phyloP scores from a whole-genome alignment of 2,888 invertebrate species.

The Sinotaia quadrata region DNA sequence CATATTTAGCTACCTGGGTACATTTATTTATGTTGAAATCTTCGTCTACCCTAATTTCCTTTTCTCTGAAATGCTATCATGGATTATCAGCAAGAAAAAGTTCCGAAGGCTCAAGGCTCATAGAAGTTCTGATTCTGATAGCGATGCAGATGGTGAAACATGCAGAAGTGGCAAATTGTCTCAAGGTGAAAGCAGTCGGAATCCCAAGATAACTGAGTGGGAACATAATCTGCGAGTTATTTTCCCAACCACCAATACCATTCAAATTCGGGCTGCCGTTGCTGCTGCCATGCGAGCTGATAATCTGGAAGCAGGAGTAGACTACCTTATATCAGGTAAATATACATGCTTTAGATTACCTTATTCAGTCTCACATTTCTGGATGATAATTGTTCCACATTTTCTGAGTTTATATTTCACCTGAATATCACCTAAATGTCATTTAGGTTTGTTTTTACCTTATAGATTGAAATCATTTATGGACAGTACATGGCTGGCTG shows the following conservation, averaged over 20 bases:
- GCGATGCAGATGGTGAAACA: not conserved
- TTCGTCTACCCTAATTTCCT: not conserved
- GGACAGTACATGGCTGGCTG: no score
- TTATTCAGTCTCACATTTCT: no score
- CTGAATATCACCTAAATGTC: no score
- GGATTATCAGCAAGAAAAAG: constrained; percentile 4
- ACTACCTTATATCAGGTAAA: constrained; percentile 5
- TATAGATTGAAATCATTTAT: no score
- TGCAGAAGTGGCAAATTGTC: no score
- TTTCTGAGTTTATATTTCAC: no score
- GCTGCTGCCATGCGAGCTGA: constrained; percentile 5
- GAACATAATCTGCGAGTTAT: constrained; percentile 6
- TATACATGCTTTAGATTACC: not conserved
- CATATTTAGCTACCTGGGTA: no score
- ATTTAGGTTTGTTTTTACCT: no score
- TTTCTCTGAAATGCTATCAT: not conserved
- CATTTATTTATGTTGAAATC: no score
- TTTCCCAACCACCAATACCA: constrained; percentile 12
- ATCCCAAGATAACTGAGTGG: not conserved
- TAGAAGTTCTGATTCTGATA: constrained; percentile 16
- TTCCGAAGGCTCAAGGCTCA: not conserved
- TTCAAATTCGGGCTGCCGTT: constrained; percentile 8
- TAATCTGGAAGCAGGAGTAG: constrained; percentile 19
- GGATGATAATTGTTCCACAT: no score
- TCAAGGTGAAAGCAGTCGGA: not conserved